Conservation (phyloP, 2,113 vertebrate genomes). For the Thamnophis sirtalis region DNA sequence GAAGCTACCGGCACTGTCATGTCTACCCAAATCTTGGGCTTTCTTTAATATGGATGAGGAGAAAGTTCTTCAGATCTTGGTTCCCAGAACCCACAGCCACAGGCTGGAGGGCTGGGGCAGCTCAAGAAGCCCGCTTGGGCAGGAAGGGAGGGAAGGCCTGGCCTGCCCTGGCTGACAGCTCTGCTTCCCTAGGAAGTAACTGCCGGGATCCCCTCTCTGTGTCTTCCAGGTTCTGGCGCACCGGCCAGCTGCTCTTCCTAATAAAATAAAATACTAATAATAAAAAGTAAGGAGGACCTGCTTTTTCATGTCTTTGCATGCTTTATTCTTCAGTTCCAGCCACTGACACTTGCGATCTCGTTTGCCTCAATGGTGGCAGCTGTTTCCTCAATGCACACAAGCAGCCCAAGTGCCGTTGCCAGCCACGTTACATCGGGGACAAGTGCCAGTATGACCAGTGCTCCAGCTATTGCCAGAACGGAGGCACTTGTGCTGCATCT, state of each 20-base stretch:
- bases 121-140: too few species aligned
- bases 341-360: slow-evolving; percentile 79
- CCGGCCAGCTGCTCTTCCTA: too few species aligned
- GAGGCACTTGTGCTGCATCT: slow-evolving; percentile 90
- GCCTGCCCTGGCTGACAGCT: too few species aligned
- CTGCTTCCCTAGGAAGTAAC: too few species aligned
- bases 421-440: slow-evolving; percentile 88
- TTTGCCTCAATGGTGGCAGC: slow-evolving; percentile 88
- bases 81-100: neutral
- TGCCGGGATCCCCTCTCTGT: too few species aligned
- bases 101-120: too few species aligned
- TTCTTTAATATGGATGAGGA: neutral
- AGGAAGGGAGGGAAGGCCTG: too few species aligned
- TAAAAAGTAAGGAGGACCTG: neutral
- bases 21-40: neutral
- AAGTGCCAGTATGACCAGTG: slow-evolving; percentile 91
- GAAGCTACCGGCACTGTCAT: neutral
- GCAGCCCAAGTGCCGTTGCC: slow-evolving; percentile 93
- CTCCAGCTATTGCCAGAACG: slow-evolving; percentile 87
- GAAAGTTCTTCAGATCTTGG: neutral
- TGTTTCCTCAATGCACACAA: slow-evolving; percentile 90
- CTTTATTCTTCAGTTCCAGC: slow-evolving; percentile 64
- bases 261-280: neutral
- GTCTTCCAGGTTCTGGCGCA: too few species aligned
- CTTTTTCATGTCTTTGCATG: neutral